Evolutionary conservation across 1,140 invertebrate species (phyloP).

Genomic region (Leptopilina clavipes): DNA sequence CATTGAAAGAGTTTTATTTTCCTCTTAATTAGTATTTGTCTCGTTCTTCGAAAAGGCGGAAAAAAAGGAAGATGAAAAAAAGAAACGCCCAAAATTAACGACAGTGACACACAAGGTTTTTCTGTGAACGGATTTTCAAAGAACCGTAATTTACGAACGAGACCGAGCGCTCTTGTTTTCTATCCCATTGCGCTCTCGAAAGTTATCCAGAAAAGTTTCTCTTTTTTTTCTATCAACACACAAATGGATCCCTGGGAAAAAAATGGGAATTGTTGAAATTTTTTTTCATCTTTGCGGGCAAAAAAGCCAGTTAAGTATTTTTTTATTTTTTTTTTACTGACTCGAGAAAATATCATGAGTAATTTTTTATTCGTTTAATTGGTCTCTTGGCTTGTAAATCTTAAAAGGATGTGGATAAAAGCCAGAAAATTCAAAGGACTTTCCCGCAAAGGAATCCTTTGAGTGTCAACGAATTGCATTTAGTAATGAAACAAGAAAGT

Average conservation of each 20-base stretch:
- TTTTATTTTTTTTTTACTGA: background rate
- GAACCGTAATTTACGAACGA: slow-evolving; percentile 5
- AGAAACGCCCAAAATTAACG: background rate
- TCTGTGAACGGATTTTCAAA: background rate
- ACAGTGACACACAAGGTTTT: background rate
- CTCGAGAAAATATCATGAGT: background rate
- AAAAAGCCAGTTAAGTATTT: background rate
- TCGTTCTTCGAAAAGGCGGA: background rate
- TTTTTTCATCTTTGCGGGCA: background rate
- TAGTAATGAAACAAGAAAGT: background rate
- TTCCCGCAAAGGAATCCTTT: background rate
- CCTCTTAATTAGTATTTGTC: slow-evolving; percentile 11
- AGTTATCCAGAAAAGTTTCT: background rate
- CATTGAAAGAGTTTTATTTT: background rate
- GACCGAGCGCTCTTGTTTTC: background rate
- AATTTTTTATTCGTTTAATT: slow-evolving; percentile 13
- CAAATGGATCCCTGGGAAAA: background rate
- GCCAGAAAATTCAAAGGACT: slow-evolving; percentile 14
- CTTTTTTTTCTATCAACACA: background rate
- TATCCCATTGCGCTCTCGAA: background rate
- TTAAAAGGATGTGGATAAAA: background rate
- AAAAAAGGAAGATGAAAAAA: background rate
- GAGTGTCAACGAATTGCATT: slow-evolving; percentile 14
- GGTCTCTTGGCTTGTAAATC: background rate
- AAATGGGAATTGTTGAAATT: background rate